Percentiles rank a stretch among this genome's conserved stretches.
phyloP scores from a whole-genome alignment of 1,140 invertebrate genomes.

The Anastatus disparis region DNA sequence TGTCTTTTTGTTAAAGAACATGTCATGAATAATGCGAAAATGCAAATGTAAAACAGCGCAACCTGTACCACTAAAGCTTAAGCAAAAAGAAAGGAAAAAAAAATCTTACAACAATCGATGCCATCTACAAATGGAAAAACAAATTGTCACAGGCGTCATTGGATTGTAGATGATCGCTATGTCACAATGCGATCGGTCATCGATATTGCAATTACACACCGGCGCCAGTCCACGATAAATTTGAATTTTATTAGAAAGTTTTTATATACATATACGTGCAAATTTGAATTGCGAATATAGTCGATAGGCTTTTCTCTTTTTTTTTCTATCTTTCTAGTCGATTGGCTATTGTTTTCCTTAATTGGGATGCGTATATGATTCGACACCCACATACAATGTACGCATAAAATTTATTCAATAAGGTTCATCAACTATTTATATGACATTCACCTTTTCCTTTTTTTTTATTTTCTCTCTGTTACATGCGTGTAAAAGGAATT shows the following conservation, averaged over 20 bases:
- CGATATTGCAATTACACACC: conserved; percentile 10
- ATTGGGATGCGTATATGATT: too few relatives aligned
- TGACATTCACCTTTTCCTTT: conserved; percentile 13
- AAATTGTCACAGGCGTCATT: not conserved
- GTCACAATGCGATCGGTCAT: not conserved
- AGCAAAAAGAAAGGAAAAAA: not conserved
- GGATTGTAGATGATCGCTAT: too few relatives aligned
- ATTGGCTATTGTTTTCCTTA: conserved; percentile 20
- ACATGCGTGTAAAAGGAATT: too few relatives aligned
- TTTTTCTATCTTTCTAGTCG: not conserved
- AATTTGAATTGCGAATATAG: conserved; percentile 23
- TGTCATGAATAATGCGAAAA: not conserved
- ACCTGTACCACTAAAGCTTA: not conserved
- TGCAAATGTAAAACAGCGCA: not conserved
- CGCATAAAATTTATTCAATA: not conserved
- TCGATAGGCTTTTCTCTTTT: not conserved
- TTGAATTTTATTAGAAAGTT: conserved; percentile 27
- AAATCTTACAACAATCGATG: not conserved
- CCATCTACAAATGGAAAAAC: not conserved
- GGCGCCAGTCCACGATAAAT: conserved; percentile 4
- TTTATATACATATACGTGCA: not conserved
- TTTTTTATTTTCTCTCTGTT: not conserved
- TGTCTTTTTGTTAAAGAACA: too few relatives aligned
- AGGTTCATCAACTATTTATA: not conserved
- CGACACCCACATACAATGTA: too few relatives aligned